Evolutionary conservation across 2,797 vertebrate genomes (phyloP).

Genomic region (Smutsia temminckii): DNA sequence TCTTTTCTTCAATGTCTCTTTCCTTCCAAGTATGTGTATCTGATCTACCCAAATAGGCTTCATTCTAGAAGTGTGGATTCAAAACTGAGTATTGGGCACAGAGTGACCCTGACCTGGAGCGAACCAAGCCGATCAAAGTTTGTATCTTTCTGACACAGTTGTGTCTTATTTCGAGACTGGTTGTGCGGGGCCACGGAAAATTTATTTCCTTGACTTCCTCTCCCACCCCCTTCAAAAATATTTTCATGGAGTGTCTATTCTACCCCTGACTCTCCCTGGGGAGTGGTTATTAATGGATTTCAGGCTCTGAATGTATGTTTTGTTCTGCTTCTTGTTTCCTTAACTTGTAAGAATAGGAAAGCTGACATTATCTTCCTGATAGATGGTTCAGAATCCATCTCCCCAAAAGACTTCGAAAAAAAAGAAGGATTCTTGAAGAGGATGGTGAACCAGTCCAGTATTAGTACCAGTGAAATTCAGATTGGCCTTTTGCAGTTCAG

Average conservation of each 20-base stretch:
- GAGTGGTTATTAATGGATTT: background rate
- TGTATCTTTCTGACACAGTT: background rate
- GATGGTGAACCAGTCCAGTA: constrained; percentile 83
- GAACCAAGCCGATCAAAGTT: background rate
- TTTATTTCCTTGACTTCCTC: background rate
- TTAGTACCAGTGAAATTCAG: constrained; percentile 80
- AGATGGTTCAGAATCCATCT: constrained; percentile 88
- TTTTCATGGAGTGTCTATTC: background rate
- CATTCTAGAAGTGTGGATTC: background rate
- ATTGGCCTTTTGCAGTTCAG: constrained; percentile 90
- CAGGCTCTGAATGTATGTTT: constrained; percentile 37
- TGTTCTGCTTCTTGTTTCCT: constrained; percentile 69
- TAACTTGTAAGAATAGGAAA: constrained; percentile 85
- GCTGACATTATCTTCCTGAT: constrained; percentile 90
- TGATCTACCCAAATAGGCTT: background rate
- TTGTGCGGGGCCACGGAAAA: background rate
- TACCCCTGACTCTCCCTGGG: background rate
- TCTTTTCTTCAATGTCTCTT: background rate
- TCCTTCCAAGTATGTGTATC: background rate
- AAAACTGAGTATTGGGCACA: background rate
- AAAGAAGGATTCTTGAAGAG: constrained; percentile 87
- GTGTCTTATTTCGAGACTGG: constrained; percentile 16
- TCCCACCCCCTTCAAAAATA: background rate
- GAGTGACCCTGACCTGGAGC: constrained; percentile 19
- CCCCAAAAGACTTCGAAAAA: constrained; percentile 70